Base-by-base conservation (phyloP, 2,113 vertebrate genomes). In the Amphiprion percula region DNA sequence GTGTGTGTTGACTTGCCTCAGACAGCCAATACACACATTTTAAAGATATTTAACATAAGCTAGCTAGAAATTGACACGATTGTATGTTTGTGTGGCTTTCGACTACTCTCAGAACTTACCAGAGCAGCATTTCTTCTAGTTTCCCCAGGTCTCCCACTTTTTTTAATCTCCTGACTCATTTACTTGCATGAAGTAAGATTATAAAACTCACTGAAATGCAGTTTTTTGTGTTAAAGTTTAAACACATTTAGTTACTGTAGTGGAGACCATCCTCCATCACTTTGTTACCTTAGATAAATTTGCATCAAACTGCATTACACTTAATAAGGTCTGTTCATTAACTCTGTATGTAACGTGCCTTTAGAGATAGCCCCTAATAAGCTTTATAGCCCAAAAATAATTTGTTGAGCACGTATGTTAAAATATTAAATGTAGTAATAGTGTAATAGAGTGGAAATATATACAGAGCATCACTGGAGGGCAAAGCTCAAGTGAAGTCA, bases 401-500 rank as follows among this genome's bases (percentile, higher is more conserved):
- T 52, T 50, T 50, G 24, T 59, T 23, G 30, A 72, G 23, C 23
- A 15, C 5, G 12, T 55, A 24, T 24, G 53, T 55, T 24, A 15
- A 55, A 55, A 55, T 55, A 24, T 15, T 55, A 23, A 55, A 11
- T 24, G 10, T 14, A 11, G 24, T 55, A 26, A 54, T 24, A 54
- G 9, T 24, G 53, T 54, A 24, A 55, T 54, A 14, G 23, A 37
- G n/a, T 23, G 17, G 14, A 52, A 47, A 60, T 33, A 14, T 5
- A 52, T 9, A 52, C 5, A 47, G 17, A 21, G 61, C 17, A 52
- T 69, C 9, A 65, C 47, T 52, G 37, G 9, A 59, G 8, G 41
- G 50, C 58, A 52, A 63, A 63, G 21, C 46, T 10, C 56, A 21
- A 37, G 14, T 54, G 39, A 71, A 44, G 41, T 66, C 46, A 72